Base-by-base conservation (phyloP, 2,888 invertebrate species). In the Cenopis cana region DNA sequence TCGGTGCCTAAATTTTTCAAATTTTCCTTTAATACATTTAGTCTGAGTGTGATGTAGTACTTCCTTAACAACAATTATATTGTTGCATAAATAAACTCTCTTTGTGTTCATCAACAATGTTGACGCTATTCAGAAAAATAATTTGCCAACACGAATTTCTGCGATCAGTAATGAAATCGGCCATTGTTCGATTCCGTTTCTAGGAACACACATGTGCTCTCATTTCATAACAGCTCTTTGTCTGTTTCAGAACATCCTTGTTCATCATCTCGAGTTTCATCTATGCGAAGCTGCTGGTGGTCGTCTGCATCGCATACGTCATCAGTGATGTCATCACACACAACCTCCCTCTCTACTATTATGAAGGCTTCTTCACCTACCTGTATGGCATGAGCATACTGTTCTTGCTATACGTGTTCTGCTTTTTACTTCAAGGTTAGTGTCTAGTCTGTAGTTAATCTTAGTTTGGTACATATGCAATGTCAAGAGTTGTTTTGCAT, bases 231-330 rank as follows among this genome's bases (percentile, higher is more conserved):
- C 65, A 60, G 36, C 71, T 61, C 70, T 76, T 78, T 77, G 66
- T 83, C 85, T 84, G 82, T 95, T 95, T 76, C 96, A 98, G 98
- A 95, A 98, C 98, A 80, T 98, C 98, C 81, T 95, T 98, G 82
- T 98, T 98, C 94, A 98, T 98, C 93, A 97, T 98, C 90, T 97
- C 98, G 94, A 98, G 98, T 93, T 97, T 98, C 94, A 97, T 98
- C 85, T 99, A 99, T 94, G 98, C 98, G 84, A 98, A 98, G 93
- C 96, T 98, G 75, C 94, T 98, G 89, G 97, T 98, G 79, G 98
- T 98, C 79, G 96, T 98, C 73, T 99, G 98, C 94, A 95, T 98
- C 87, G 98, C 98, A 76, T 98, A 98, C 91, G 98, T 98, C 82
- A 96, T 98, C 90, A 98, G 98, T 84, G 98, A 99, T 94, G 98